Evolutionary conservation across 1,140 invertebrate species (phyloP).

Genomic region (Ridgeia piscesae): DNA sequence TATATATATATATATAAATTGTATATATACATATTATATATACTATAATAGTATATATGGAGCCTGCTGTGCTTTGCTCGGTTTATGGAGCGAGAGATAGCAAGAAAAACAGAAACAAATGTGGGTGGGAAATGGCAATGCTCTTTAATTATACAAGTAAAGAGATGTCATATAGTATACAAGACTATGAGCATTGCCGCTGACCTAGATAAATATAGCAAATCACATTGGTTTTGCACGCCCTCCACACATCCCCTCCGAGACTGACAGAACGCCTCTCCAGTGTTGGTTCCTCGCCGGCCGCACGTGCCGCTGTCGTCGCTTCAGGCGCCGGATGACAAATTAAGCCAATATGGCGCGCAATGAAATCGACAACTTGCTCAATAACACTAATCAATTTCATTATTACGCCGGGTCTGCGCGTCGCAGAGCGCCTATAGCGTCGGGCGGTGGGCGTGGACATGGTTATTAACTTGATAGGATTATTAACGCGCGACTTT

Average conservation of each 20-base stretch:
- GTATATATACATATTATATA: too few relatives aligned
- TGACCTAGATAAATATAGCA: too few relatives aligned
- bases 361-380: constrained; percentile 5
- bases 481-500: background rate
- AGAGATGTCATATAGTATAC: too few relatives aligned
- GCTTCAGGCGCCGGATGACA: background rate
- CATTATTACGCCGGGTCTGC: background rate
- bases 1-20: too few relatives aligned
- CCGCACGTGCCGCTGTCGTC: background rate
- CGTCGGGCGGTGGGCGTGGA: background rate
- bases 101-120: too few relatives aligned
- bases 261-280: background rate
- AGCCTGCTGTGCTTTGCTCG: too few relatives aligned
- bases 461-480: background rate
- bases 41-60: too few relatives aligned
- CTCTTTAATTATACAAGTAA: too few relatives aligned
- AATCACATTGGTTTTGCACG: too few relatives aligned
- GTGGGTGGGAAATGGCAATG: too few relatives aligned
- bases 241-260: background rate
- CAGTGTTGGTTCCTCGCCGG: background rate
- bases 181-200: too few relatives aligned
- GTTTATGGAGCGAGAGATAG: too few relatives aligned
- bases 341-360: background rate
- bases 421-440: background rate
- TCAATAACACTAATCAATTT: background rate